Evolutionary conservation across 2,113 vertebrate species (phyloP).

Genomic region (Oreochromis tanganicae): DNA sequence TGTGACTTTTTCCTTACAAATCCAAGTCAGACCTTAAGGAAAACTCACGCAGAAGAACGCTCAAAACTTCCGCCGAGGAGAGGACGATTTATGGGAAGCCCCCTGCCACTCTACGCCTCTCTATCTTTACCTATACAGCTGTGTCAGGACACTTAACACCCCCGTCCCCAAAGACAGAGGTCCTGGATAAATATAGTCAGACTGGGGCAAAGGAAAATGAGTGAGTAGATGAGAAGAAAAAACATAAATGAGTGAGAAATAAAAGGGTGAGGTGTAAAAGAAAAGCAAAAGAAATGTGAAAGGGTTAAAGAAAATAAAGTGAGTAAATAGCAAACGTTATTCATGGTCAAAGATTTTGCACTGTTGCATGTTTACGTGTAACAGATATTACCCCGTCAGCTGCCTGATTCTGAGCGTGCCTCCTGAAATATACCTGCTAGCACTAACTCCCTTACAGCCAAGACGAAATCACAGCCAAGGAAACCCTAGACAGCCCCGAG

Average conservation of each 20-base stretch:
- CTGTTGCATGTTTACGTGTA: neutral
- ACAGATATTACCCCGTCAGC: constrained; percentile 29
- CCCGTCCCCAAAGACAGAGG: neutral
- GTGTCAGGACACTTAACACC: neutral
- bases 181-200: constrained; percentile 43
- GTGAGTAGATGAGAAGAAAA: neutral
- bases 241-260: neutral
- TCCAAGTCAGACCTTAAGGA: constrained; percentile 12
- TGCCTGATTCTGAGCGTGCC: constrained; percentile 13
- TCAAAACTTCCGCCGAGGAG: neutral
- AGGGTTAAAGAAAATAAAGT: neutral
- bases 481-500: constrained; percentile 1
- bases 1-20: neutral
- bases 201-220: neutral
- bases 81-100: neutral
- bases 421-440: constrained; percentile 52
- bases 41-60: neutral
- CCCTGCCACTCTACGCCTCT: neutral
- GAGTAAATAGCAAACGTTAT: neutral
- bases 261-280: neutral
- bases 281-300: neutral
- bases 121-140: neutral
- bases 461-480: constrained; percentile 5
- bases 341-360: neutral
- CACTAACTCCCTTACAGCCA: neutral